Evolutionary conservation across 2,888 invertebrate species (phyloP).

Genomic region (Platynereis dumerilii): DNA sequence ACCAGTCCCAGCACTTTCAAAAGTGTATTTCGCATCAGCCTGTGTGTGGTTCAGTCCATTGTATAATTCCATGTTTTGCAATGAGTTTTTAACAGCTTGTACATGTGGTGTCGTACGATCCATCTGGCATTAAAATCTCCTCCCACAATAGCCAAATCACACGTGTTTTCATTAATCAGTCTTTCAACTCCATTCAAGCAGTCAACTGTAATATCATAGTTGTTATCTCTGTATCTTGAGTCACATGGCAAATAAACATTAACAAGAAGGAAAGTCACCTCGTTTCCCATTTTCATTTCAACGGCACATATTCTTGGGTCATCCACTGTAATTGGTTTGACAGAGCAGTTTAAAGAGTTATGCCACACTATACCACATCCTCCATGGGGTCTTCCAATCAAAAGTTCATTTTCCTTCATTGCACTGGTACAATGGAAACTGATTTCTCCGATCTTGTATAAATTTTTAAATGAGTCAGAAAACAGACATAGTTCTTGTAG

Average conservation of each 20-base stretch:
- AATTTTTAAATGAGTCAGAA: neutral
- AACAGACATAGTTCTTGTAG: neutral
- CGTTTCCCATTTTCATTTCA: neutral
- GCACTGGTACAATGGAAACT: neutral
- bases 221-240: neutral
- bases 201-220: too few relatives aligned
- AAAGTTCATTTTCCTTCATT: neutral
- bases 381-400: slow-evolving; percentile 1
- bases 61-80: too few relatives aligned
- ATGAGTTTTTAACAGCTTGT: too few relatives aligned
- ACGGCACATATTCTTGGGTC: neutral
- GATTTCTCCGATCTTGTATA: neutral
- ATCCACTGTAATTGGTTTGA: neutral
- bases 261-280: neutral
- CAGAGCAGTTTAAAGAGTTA: neutral
- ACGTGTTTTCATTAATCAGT: too few relatives aligned
- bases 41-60: too few relatives aligned
- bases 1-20: too few relatives aligned
- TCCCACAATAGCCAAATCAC: too few relatives aligned
- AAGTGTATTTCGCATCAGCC: too few relatives aligned
- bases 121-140: too few relatives aligned
- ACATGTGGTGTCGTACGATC: too few relatives aligned
- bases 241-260: slow-evolving; percentile 6
- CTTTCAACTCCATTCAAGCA: too few relatives aligned
- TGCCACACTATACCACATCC: neutral